Conservation (phyloP, 2,888 invertebrate species). For the Eugnorisma glareosa region DNA sequence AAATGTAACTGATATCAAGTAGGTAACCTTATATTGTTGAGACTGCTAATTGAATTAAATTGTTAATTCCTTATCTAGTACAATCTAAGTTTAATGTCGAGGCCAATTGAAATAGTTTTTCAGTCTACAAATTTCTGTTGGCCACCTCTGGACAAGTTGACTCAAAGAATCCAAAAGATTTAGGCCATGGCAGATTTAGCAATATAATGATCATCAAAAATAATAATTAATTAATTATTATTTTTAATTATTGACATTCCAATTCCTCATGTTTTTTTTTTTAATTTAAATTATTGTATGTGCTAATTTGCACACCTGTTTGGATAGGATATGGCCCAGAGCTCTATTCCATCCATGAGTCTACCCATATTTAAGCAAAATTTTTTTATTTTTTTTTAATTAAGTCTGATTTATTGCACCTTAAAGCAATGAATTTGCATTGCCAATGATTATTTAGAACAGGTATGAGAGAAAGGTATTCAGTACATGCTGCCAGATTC, state of each 20-base stretch:
- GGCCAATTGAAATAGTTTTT: slow-evolving; percentile 24
- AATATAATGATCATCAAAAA: background rate
- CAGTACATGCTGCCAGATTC: background rate
- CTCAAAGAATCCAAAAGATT: background rate
- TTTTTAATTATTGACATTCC: too few relatives aligned
- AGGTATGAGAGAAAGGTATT: background rate
- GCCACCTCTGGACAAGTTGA: background rate
- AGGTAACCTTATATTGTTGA: slow-evolving; percentile 52
- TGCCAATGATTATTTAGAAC: background rate
- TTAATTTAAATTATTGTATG: too few relatives aligned
- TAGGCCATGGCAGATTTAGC: background rate
- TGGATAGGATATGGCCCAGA: too few relatives aligned
- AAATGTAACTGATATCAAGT: slow-evolving; percentile 54
- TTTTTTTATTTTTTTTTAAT: too few relatives aligned
- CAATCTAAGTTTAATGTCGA: slow-evolving; percentile 29
- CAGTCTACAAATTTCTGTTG: background rate
- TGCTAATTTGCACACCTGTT: too few relatives aligned
- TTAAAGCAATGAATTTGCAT: background rate
- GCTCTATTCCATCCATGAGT: too few relatives aligned
- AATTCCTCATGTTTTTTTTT: too few relatives aligned
- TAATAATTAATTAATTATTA: too few relatives aligned
- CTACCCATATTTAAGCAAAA: too few relatives aligned
- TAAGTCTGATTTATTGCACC: background rate
- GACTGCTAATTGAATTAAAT: slow-evolving; percentile 53
- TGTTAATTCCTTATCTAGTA: slow-evolving; percentile 44